Base-by-base conservation (phyloP, 2,113 vertebrate species). In the Pygoscelis antarcticus region DNA sequence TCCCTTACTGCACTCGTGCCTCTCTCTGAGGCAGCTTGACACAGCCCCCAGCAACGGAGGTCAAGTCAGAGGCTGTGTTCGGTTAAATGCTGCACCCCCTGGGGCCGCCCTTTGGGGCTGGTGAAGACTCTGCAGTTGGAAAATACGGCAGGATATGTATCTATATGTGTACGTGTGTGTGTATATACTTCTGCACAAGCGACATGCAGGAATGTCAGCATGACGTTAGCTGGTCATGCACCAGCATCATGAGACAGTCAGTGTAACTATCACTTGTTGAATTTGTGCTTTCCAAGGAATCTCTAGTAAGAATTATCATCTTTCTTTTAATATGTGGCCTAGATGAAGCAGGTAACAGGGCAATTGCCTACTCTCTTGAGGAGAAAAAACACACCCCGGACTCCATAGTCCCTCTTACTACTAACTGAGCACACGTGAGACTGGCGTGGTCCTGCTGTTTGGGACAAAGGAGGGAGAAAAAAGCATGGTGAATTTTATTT, bases 111-210 rank as follows among this genome's bases (percentile, higher is more conserved):
- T 47, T 81, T 2, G 0, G 47, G n/a, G 22, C 64, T 61, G n/a
- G 32, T 16, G n/a, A 80, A 25, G 29, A 25, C 44, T 55, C 38
- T 32, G 74, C 46, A 25, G 40, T 13, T 3, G 10, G 38, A 62
- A 77, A 27, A 51, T 6, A 21, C 0, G 8, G 27, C 75, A 88
- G 51, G 27, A 62, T 16, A 23, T 0, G 0, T 4, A 80, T 2
- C 25, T 62, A 3, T 20, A 3, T 9, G 13, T 27, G 30, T n/a
- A 6, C 9, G 8, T 7, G 6, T 3, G 3, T 20, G 46, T 26
- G 7, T 9, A 4, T 7, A 16, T 5, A 36, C 19, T 18, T 34
- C 49, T 55, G n/a, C 54, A 65, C 26, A 29, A 69, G 38, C 0
- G 5, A 23, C 1, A 3, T 1, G 10, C 83, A 68, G 40, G 23